Base-by-base conservation (phyloP, 2,888 invertebrate genomes). In the Caenorhabditis sinica region DNA sequence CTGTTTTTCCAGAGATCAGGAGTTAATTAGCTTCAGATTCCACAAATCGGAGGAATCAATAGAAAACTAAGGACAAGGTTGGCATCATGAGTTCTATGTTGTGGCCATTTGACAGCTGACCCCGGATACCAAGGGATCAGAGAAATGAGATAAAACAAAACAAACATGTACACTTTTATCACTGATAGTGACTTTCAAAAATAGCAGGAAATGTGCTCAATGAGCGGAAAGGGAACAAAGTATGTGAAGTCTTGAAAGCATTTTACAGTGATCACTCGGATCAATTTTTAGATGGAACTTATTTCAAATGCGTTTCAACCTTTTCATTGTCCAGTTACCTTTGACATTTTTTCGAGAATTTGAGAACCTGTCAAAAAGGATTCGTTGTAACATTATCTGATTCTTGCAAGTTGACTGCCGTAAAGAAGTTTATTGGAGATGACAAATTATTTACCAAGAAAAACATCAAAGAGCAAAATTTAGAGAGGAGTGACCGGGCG, bases 401-500 rank as follows among this genome's bases (percentile, higher is more conserved):
- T 6, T 36, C 4, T 6, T 4, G 5, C 5, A 13, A 40, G 40
- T 13, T 40, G 40, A 40, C 40, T 11, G 40, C 13, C 8, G 33
- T 6, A 33, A 8, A 33, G 40, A 5, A 40, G 40, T 40, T 40
- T 40, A 40, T 40, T 40, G 13, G 6, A 40, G 40, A 40, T 40
- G 40, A 49, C 49, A 49, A 20, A 49, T 49, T 49, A 2, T 17
- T 1, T 20, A 8, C 4, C 61, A 49, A 68, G 43, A 88, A 76
- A 61, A 49, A 5, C 0, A 6, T 20, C n/a, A 43, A 81, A 74
- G 58, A 86, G 28, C 28, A 15, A 23, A n/a, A 61, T 61, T 63
- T 87, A 89, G 33, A 85, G 85, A n/a, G 75, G 69, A 15, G 87
- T 89, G 25, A 88, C 83, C 3, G 90, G 89, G 11, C 91, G 82